These are phyloP conservation scores for Drosophila teissieri DNA, from an alignment of 1,140 invertebrate genomes.

Conservation along the genomic window DNA sequence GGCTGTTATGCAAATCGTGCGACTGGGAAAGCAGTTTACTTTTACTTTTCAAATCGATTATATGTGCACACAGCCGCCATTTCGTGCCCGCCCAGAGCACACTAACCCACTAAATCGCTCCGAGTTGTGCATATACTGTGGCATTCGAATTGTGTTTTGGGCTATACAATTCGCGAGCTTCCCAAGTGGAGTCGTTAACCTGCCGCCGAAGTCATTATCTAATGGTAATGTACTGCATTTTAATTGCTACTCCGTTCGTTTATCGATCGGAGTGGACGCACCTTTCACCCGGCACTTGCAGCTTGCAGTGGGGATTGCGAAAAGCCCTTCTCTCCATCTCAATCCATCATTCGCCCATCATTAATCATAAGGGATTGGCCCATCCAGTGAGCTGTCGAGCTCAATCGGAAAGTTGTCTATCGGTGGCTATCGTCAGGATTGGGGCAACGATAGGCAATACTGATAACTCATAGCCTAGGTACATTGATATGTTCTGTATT, in stretches of 20 bases:
- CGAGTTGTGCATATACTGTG: neutral
- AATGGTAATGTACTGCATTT: constrained; percentile 27
- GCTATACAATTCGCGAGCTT: constrained; percentile 20
- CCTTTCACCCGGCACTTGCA: constrained; percentile 28
- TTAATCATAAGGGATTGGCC: constrained; percentile 3
- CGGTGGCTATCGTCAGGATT: neutral
- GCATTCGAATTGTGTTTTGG: constrained; percentile 27
- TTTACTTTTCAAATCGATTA: constrained; percentile 70
- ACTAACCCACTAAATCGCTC: constrained; percentile 47
- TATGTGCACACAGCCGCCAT: constrained; percentile 17
- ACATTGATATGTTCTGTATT: too few relatives aligned
- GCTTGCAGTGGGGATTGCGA: neutral
- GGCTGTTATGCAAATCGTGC: constrained; percentile 67
- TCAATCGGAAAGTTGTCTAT: neutral
- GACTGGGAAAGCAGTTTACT: constrained; percentile 62
- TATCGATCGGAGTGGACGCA: constrained; percentile 5
- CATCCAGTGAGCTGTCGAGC: neutral
- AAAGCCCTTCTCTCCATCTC: constrained; percentile 10
- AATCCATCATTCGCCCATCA: constrained; percentile 2
- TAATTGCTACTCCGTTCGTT: constrained; percentile 33
- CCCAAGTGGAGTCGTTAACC: constrained; percentile 35
- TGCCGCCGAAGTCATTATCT: constrained; percentile 24
- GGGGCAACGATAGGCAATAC: neutral
- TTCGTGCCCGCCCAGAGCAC: constrained; percentile 31
- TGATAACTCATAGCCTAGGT: neutral